Percentiles rank a stretch among this genome's conserved stretches.
These are phyloP conservation scores for Ligdia adustata DNA, from an alignment of 2,888 invertebrate genomes.

Conservation along the genomic window DNA sequence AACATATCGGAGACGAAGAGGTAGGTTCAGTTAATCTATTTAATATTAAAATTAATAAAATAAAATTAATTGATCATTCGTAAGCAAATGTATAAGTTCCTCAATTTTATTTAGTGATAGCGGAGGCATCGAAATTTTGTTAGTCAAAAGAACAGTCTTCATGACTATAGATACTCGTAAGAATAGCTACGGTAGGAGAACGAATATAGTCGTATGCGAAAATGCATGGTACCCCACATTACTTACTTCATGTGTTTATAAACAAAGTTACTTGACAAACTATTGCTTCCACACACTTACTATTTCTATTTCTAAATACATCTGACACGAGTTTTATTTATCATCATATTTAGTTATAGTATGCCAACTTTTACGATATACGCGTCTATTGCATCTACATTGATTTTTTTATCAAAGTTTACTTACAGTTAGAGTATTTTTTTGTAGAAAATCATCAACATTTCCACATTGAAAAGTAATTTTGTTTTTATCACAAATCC, in stretches of 20 bases:
- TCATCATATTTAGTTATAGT: not conserved
- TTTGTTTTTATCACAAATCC: slow-evolving; percentile 50
- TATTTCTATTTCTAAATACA: not conserved
- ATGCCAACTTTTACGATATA: not conserved
- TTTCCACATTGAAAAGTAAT: slow-evolving; percentile 43
- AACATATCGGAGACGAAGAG: slow-evolving; percentile 75
- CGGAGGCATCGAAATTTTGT: slow-evolving; percentile 69
- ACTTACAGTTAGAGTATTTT: slow-evolving; percentile 39
- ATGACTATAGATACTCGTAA: slow-evolving; percentile 76
- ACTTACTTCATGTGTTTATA: slow-evolving; percentile 84
- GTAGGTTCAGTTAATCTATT: slow-evolving; percentile 76
- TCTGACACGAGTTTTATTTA: not conserved
- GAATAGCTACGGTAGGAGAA: slow-evolving; percentile 58
- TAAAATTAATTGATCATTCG: slow-evolving; percentile 12
- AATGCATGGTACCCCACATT: slow-evolving; percentile 76
- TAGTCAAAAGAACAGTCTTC: slow-evolving; percentile 78
- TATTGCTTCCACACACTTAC: slow-evolving; percentile 56
- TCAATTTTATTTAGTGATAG: slow-evolving; percentile 72
- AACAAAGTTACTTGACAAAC: slow-evolving; percentile 83
- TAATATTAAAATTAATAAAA: slow-evolving; percentile 47
- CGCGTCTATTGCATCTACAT: slow-evolving; percentile 34
- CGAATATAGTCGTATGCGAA: slow-evolving; percentile 65
- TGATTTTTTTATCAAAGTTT: slow-evolving; percentile 22
- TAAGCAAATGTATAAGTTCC: slow-evolving; percentile 49
- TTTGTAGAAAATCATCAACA: slow-evolving; percentile 41